These are phyloP conservation scores for Alfaro cultratus DNA, from an alignment of 2,797 vertebrate species.

Conservation along the genomic window DNA sequence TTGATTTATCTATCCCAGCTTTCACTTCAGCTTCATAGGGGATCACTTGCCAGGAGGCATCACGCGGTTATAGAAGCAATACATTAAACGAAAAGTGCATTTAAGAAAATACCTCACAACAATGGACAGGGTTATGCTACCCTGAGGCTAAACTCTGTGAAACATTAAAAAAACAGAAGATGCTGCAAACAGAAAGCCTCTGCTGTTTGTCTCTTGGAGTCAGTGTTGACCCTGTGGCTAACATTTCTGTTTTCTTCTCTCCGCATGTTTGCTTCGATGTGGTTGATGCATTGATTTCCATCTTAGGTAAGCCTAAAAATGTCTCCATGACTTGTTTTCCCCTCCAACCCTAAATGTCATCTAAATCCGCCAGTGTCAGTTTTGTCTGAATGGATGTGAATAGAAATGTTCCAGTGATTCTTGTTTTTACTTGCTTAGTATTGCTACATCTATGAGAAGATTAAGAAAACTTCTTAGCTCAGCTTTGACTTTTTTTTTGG, in stretches of 20 bases:
- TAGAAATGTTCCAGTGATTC: conserved; percentile 7
- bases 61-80: conserved; percentile 10
- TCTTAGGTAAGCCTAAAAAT: conserved; percentile 61
- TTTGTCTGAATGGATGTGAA: conserved; percentile 1
- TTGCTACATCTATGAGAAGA: not conserved
- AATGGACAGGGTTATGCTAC: conserved; percentile 33
- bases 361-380: not conserved
- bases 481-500: not conserved
- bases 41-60: conserved; percentile 46
- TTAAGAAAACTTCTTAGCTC: not conserved
- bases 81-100: conserved; percentile 22
- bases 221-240: conserved; percentile 38
- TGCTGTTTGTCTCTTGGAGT: conserved; percentile 30
- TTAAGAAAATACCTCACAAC: conserved; percentile 30
- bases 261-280: conserved; percentile 46
- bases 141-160: conserved; percentile 18
- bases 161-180: not conserved
- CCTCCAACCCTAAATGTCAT: conserved; percentile 22
- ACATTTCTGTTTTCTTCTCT: conserved; percentile 55
- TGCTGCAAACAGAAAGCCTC: conserved; percentile 21
- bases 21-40: conserved; percentile 19
- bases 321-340: conserved; percentile 11
- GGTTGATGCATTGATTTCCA: conserved; percentile 34
- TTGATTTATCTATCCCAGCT: conserved; percentile 54
- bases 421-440: conserved; percentile 4